phyloP scores from a whole-genome alignment of 2,888 invertebrate genomes.

The Leptinotarsa rubiginosa region DNA sequence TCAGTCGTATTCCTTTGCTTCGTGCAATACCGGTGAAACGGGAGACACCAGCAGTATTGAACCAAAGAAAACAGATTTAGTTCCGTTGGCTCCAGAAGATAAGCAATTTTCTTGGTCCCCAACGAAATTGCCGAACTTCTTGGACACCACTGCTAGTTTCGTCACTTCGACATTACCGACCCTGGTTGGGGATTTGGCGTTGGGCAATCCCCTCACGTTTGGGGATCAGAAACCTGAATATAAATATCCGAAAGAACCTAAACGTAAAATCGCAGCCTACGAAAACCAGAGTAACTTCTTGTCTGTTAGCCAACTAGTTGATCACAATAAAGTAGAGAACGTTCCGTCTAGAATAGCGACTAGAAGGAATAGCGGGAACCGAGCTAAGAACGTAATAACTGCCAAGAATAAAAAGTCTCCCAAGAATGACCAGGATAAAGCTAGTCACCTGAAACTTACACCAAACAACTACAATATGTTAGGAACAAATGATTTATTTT shows the following conservation, averaged over 20 bases:
- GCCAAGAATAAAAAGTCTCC: conserved; percentile 38
- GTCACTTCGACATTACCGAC: conserved; percentile 71
- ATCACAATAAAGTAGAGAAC: conserved; percentile 65
- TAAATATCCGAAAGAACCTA: conserved; percentile 46
- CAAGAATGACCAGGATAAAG: conserved; percentile 40
- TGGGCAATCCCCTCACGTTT: conserved; percentile 58
- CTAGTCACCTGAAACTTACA: conserved; percentile 28
- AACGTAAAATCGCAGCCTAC: conserved; percentile 45
- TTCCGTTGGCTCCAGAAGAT: conserved; percentile 58
- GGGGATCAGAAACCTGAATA: conserved; percentile 60
- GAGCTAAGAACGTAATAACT: conserved; percentile 42
- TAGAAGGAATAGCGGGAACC: conserved; percentile 58
- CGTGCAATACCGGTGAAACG: conserved; percentile 53
- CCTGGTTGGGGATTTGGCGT: conserved; percentile 72
- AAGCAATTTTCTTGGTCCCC: conserved; percentile 72
- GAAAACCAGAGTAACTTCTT: conserved; percentile 68
- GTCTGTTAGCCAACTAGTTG: conserved; percentile 75
- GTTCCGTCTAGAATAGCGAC: conserved; percentile 53
- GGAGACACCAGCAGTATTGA: conserved; percentile 50
- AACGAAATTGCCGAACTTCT: conserved; percentile 66
- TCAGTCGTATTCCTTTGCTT: conserved; percentile 54
- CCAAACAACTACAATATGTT: conserved; percentile 26
- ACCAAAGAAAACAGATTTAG: conserved; percentile 53
- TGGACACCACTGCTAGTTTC: conserved; percentile 64
- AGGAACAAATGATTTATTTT: conserved; percentile 42